Evolutionary conservation across 2,797 vertebrate species (phyloP).

Genomic region (Clamator glandarius): DNA sequence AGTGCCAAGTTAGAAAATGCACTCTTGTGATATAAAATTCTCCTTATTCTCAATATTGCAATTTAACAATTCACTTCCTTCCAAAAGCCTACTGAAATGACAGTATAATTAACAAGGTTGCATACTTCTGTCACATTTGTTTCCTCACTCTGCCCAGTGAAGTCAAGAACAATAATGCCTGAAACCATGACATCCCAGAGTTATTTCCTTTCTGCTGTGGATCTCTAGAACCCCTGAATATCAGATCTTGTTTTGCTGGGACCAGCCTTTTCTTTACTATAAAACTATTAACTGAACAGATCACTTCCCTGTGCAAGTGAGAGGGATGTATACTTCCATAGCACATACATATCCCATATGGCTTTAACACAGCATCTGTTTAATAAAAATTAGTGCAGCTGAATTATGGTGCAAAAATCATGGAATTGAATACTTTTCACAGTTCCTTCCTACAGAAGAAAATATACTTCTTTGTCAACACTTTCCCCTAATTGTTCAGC

Average conservation of each 20-base stretch:
- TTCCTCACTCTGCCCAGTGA: background rate
- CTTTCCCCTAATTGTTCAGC: background rate
- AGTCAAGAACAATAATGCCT: background rate
- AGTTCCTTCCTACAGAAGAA: background rate
- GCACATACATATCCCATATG: no score
- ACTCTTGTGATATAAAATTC: background rate
- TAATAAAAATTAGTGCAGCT: background rate
- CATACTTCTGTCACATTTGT: background rate
- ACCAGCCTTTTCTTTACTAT: background rate
- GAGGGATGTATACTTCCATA: fast-evolving
- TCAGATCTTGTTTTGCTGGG: background rate
- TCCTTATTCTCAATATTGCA: background rate
- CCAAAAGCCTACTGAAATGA: background rate
- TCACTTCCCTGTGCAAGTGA: background rate
- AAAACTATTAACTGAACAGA: background rate
- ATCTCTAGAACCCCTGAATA: background rate
- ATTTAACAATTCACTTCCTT: background rate
- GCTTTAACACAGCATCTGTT: background rate
- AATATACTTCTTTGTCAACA: background rate
- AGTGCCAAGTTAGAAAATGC: background rate
- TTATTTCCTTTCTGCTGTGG: background rate
- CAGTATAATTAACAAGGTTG: background rate
- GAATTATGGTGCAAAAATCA: background rate
- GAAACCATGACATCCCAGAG: background rate
- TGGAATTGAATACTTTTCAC: background rate